Base-by-base conservation (phyloP, 2,113 vertebrate species). In the Ancistrus triradiatus region DNA sequence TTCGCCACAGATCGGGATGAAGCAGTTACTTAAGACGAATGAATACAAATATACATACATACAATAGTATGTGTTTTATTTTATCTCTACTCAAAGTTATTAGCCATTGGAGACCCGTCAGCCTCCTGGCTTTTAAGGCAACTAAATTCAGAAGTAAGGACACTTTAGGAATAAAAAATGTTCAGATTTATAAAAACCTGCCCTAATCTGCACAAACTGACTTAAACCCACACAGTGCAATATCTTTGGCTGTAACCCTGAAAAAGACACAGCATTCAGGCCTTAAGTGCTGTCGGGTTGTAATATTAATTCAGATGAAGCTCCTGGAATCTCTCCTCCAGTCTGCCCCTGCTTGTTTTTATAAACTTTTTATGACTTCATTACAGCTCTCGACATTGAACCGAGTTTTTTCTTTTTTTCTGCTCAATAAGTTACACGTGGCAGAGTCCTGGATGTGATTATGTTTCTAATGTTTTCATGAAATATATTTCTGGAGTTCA, bases 401-500 rank as follows among this genome's bases (percentile, higher is more conserved):
- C 59, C 52, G 35, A 35, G 35, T 64, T 65, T 48, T 53, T 25
- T 52, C 27, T 42, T 43, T 56, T 40, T 38, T 48, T 52, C 58
- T 33, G 57, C 62, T 50, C 58, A 70, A 60, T 73, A 77, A 24
- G 38, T 77, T 74, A 84, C 80, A 83, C 74, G 77, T 75, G 77
- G 67, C 65, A 72, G 68, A 66, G 67, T 72, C 56, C 74, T 84
- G 78, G 64, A 70, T 62, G 22, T 68, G 58, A 80, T 83, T 80
- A 83, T 66, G 76, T 81, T 80, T 82, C 68, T 77, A 69, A 86
- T 82, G 82, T 85, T 80, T 83, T 80, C 78, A 81, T 78, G 72
- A 80, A 72, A 59, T 80, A 74, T 77, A 43, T 77, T 82, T 81
- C 72, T 75, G 66, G 72, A 67, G 64, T 76, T 63, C 71, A 19